phyloP scores from a whole-genome alignment of 2,797 vertebrate species.

The Octomys mimax region DNA sequence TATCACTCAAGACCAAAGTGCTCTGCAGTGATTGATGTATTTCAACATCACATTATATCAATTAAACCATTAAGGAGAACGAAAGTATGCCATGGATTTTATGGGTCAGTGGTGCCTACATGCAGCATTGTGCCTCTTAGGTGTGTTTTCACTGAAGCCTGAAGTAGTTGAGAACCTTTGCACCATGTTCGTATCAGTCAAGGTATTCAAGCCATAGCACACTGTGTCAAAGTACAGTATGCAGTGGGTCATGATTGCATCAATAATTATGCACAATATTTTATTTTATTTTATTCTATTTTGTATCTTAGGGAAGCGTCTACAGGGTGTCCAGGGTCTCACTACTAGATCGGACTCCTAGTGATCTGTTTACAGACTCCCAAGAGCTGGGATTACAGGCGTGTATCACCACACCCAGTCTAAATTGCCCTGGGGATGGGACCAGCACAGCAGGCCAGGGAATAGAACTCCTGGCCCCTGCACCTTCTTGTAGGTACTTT shows the following conservation, averaged over 20 bases:
- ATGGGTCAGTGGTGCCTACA: conserved; percentile 31
- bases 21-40: conserved; percentile 41
- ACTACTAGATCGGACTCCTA: no score
- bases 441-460: no score
- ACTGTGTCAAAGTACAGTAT: neutral
- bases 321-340: no score
- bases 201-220: neutral
- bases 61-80: conserved; percentile 49
- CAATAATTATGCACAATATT: neutral
- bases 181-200: neutral
- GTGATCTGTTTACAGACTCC: no score
- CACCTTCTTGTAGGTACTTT: no score
- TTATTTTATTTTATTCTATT: no score
- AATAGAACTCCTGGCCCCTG: no score
- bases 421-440: no score
- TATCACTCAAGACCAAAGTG: neutral
- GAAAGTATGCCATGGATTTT: neutral
- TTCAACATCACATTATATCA: conserved; percentile 53
- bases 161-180: conserved; percentile 55
- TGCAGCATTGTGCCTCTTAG: neutral
- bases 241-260: conserved; percentile 50
- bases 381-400: no score
- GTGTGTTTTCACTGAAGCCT: neutral
- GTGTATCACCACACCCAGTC: no score
- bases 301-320: no score